Evolutionary conservation across 2,113 vertebrate species (phyloP).

Genomic region (Leptocoma aspasia): DNA sequence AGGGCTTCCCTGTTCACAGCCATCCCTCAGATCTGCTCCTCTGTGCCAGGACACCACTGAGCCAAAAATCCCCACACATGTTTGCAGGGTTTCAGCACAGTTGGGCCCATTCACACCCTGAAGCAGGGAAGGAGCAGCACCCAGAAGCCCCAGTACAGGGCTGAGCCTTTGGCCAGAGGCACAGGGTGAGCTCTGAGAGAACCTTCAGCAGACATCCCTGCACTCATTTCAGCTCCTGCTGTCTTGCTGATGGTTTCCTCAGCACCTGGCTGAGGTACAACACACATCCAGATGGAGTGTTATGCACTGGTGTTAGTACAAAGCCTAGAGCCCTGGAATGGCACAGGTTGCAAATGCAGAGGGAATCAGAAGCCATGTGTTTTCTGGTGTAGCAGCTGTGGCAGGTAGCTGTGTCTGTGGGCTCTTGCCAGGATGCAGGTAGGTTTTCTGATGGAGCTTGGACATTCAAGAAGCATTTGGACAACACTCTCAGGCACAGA

Average conservation of each 20-base stretch:
- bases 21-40: background rate
- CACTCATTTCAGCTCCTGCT: background rate
- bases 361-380: background rate
- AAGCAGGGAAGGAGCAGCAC: background rate
- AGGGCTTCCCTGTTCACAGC: background rate
- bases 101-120: background rate
- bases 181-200: background rate
- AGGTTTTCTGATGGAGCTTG: background rate
- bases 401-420: background rate
- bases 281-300: background rate
- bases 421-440: background rate
- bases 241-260: background rate
- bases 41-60: background rate
- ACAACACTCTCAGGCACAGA: background rate
- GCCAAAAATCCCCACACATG: fast-evolving
- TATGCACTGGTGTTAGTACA: background rate
- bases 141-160: background rate
- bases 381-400: background rate
- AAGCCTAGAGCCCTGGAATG: background rate
- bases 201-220: background rate
- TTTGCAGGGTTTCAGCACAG: background rate
- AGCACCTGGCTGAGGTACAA: background rate
- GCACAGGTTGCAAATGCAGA: background rate
- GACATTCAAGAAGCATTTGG: background rate
- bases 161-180: background rate